A percentile compares a stretch with the other conserved stretches of the same genome.
Evolutionary conservation across 1,140 invertebrate species (phyloP).

Genomic region (Leucophenga varia): DNA sequence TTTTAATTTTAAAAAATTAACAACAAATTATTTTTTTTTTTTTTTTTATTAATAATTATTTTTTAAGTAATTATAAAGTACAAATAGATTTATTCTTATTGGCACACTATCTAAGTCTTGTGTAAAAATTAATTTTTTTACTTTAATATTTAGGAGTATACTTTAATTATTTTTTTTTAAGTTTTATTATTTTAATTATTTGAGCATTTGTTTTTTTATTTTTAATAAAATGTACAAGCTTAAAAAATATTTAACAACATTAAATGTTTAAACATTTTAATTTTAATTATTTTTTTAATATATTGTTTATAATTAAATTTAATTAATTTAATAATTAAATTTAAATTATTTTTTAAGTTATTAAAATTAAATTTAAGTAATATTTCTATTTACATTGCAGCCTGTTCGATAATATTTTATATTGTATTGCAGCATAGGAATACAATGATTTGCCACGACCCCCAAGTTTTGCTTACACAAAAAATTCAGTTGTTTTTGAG

Average conservation of each 20-base stretch:
- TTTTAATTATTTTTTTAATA: conserved; percentile 12
- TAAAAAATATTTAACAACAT: conserved; percentile 55
- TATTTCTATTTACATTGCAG: not conserved
- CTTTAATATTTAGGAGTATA: conserved; percentile 5
- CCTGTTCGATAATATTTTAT: too few relatives aligned
- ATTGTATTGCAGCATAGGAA: too few relatives aligned
- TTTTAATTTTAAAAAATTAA: conserved; percentile 3
- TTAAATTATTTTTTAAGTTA: conserved; percentile 1
- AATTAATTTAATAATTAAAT: conserved; percentile 1
- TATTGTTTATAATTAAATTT: conserved; percentile 8
- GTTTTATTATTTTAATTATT: not conserved
- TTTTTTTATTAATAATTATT: conserved; percentile 12
- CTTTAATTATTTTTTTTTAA: conserved; percentile 8
- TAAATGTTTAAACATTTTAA: conserved; percentile 46
- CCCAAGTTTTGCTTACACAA: too few relatives aligned
- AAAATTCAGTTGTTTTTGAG: too few relatives aligned
- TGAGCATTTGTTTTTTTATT: too few relatives aligned
- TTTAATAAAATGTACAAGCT: conserved; percentile 41
- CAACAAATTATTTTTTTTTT: conserved; percentile 3
- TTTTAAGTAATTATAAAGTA: conserved; percentile 10
- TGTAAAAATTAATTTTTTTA: conserved; percentile 17
- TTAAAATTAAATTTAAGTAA: too few relatives aligned
- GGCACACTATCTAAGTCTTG: conserved; percentile 54
- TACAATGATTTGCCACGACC: too few relatives aligned
- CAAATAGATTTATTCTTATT: conserved; percentile 23